A percentile compares a stretch with the other conserved stretches of the same genome.
Evolutionary conservation across 1,140 invertebrate species (phyloP).

Genomic region (Drosophila kurseongensis): DNA sequence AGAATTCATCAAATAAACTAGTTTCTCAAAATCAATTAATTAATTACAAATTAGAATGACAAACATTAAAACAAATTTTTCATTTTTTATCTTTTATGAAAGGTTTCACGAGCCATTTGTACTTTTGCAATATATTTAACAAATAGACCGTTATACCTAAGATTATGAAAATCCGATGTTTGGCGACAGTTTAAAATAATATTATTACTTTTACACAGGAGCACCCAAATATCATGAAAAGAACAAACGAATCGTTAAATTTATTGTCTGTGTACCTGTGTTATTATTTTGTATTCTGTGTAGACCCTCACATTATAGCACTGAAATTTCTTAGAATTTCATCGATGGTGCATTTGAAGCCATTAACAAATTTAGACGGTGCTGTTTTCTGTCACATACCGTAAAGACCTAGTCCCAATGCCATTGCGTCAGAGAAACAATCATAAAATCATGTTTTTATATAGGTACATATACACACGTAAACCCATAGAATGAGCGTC

Average conservation of each 20-base stretch:
- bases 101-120: not conserved
- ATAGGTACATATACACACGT: not conserved
- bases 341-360: conserved; percentile 6
- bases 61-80: not conserved
- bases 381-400: conserved; percentile 16
- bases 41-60: not conserved
- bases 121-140: too few species aligned
- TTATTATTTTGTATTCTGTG: conserved; percentile 9
- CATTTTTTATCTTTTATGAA: not conserved
- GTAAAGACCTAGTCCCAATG: conserved; percentile 24
- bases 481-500: conserved; percentile 3
- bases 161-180: too few species aligned
- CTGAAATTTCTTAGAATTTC: conserved; percentile 24
- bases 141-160: too few species aligned
- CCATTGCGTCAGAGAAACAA: conserved; percentile 31
- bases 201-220: too few species aligned
- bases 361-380: conserved; percentile 27
- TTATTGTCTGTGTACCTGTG: not conserved
- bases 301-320: not conserved
- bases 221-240: too few species aligned
- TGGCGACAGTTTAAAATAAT: too few species aligned
- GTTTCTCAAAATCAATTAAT: too few species aligned
- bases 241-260: not conserved
- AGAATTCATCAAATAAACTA: not conserved
- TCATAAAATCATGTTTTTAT: conserved; percentile 40